Evolutionary conservation across 2,797 vertebrate species (phyloP).

Genomic region (Arctocebus calabarensis): DNA sequence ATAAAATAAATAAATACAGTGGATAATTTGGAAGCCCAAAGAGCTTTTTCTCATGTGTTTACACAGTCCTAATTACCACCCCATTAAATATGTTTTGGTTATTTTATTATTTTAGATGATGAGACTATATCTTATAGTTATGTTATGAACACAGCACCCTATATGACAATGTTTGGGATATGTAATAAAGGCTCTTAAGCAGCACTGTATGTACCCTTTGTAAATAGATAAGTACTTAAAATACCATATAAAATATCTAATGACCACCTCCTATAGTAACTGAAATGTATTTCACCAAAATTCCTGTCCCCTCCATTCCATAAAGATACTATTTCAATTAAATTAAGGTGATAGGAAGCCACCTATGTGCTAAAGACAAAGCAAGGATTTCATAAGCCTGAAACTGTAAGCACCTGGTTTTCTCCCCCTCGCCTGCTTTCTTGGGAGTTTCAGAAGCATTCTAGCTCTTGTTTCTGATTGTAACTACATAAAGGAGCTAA

Average conservation of each 20-base stretch:
- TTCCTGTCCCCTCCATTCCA: neutral
- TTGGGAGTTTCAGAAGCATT: neutral
- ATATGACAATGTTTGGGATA: slow-evolving; percentile 57
- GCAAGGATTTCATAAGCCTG: neutral
- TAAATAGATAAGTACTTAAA: slow-evolving; percentile 71
- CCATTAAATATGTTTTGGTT: slow-evolving; percentile 55
- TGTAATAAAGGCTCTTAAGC: slow-evolving; percentile 55
- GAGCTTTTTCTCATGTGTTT: slow-evolving; percentile 45
- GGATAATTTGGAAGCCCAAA: slow-evolving; percentile 42
- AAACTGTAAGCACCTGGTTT: neutral
- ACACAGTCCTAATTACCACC: slow-evolving; percentile 35
- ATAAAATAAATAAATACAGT: too few species aligned
- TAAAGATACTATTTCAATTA: slow-evolving; percentile 60
- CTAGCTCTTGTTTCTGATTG: neutral
- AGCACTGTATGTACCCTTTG: slow-evolving; percentile 54
- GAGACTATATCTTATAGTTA: slow-evolving; percentile 52
- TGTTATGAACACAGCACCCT: slow-evolving; percentile 44
- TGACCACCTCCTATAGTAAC: slow-evolving; percentile 48
- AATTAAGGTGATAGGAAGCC: slow-evolving; percentile 35
- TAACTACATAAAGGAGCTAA: neutral
- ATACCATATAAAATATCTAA: slow-evolving; percentile 70
- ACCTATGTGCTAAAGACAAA: neutral
- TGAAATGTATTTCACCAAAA: slow-evolving; percentile 58
- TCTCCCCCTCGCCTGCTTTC: neutral
- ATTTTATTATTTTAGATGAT: slow-evolving; percentile 68